A percentile compares a stretch with the other conserved stretches of the same genome.
phyloP scores from a whole-genome alignment of 2,888 invertebrate species.

The Dysmachus trigonus region DNA sequence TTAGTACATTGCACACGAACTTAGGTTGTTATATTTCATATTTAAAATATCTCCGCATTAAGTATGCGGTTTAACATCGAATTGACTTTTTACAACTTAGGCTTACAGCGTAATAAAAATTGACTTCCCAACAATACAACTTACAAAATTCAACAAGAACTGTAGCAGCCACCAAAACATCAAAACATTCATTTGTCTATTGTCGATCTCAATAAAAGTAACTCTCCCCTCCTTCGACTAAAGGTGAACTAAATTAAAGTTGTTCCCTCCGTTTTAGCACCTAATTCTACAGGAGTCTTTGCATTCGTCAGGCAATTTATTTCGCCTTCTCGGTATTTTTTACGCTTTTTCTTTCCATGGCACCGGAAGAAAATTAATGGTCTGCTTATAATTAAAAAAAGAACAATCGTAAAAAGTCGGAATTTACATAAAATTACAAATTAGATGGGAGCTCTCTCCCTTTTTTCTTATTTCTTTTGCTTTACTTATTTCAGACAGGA shows the following conservation, averaged over 20 bases:
- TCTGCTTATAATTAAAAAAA: conserved; percentile 49
- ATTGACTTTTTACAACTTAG: neutral
- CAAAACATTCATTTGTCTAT: neutral
- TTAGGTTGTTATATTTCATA: too few species aligned
- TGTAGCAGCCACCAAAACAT: neutral
- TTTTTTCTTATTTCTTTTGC: neutral
- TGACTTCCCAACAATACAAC: neutral
- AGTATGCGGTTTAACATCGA: neutral
- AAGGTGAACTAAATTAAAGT: conserved; percentile 39
- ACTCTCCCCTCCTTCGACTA: neutral
- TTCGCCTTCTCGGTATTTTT: neutral
- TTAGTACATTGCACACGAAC: too few species aligned
- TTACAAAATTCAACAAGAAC: neutral
- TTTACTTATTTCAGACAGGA: neutral
- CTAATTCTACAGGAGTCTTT: conserved; percentile 21
- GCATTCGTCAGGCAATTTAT: conserved; percentile 29
- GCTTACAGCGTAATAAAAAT: neutral
- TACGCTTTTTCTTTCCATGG: conserved; percentile 6
- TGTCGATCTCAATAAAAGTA: conserved; percentile 1
- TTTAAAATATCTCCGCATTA: neutral
- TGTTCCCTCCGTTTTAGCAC: conserved; percentile 31
- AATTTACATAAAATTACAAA: conserved; percentile 50
- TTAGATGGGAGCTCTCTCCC: conserved; percentile 36
- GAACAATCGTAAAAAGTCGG: conserved; percentile 50
- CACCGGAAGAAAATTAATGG: conserved; percentile 47